phyloP scores from a whole-genome alignment of 2,888 invertebrate genomes.

The Macrostomum cliftonense region DNA sequence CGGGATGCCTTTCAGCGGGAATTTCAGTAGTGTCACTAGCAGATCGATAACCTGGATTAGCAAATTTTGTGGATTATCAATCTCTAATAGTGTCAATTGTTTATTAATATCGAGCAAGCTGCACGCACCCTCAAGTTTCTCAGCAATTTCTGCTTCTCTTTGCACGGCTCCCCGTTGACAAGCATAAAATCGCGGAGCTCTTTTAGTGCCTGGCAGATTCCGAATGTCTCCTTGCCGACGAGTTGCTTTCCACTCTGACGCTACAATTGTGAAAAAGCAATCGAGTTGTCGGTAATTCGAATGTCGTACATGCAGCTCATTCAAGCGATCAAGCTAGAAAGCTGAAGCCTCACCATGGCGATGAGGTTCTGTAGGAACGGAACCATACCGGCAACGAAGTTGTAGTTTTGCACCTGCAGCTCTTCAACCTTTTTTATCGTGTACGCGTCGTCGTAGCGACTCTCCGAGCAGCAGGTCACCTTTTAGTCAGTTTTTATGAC shows the following conservation, averaged over 20 bases:
- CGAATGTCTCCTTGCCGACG: not conserved
- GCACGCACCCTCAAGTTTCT: slow-evolving; percentile 30
- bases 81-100: too few species aligned
- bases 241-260: too few species aligned
- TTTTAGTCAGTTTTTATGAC: not conserved
- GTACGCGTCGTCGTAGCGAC: slow-evolving; percentile 15
- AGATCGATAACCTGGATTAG: too few species aligned
- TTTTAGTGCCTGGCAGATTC: slow-evolving; percentile 24
- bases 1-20: slow-evolving; percentile 25
- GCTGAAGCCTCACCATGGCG: slow-evolving; percentile 32
- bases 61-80: too few species aligned
- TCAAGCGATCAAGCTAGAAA: slow-evolving; percentile 5
- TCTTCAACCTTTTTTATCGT: slow-evolving; percentile 11
- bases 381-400: slow-evolving; percentile 26
- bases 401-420: slow-evolving; percentile 1
- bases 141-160: slow-evolving; percentile 35
- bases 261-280: too few species aligned
- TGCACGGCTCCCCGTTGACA: slow-evolving; percentile 23
- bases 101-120: too few species aligned
- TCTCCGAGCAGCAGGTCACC: slow-evolving; percentile 9
- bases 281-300: too few species aligned
- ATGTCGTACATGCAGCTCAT: too few species aligned
- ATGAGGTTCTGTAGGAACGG: slow-evolving; percentile 34
- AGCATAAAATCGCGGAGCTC: slow-evolving; percentile 31
- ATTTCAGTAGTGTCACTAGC: slow-evolving; percentile 23